Evolutionary conservation across 64 coral and sea anemone species (phyloP), one percentile per base, ranked within the genome.

Genomic region (Orbicella faveolata): DNA sequence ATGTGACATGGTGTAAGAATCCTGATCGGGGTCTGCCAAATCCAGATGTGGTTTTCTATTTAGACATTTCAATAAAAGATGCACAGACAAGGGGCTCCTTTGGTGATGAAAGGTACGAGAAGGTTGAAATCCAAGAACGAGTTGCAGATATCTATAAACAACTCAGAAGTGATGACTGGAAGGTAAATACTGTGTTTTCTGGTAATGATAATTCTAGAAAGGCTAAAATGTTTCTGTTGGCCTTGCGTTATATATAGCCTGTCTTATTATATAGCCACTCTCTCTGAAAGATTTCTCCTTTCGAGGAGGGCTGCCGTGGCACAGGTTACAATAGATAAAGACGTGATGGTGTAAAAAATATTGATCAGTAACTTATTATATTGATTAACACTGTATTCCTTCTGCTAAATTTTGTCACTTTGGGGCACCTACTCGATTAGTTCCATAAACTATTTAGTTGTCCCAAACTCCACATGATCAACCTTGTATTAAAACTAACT

Each of bases 51-150:
- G 91, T 96, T 39, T 34, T 99, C 34, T 99, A 93, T 70, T 80
- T 99, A 8, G 97, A 99, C 34, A 90, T 98, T 52, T 19, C 96
- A 67, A 61, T 55, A 4, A 72, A 95, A 17, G 87, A 95, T 37
- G 94, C 94, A 14, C 87, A 91, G 11, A 69, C 88, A 52, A 75
- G 96, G 63, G 90, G 81, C 34, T 72, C 64, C 6, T 98, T 74
- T 95, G 96, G 96, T 16, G 91, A 88, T 52, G 96, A 98, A 67
- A 93, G 96, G 65, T 98, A 98, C 26, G 96, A 98, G 34, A 95
- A 93, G 20, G 41, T 15, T 75, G 96, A 95, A 15, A 95, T 98
- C 67, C 96, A 98, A 34, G 55, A 83, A 63, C 26, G 83, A 86
- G 96, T 98, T 12, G 88, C 88, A 18, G 76, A 90, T 15, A 78